phyloP scores from a whole-genome alignment of 1,140 invertebrate genomes.

The Lepidurus packardi region DNA sequence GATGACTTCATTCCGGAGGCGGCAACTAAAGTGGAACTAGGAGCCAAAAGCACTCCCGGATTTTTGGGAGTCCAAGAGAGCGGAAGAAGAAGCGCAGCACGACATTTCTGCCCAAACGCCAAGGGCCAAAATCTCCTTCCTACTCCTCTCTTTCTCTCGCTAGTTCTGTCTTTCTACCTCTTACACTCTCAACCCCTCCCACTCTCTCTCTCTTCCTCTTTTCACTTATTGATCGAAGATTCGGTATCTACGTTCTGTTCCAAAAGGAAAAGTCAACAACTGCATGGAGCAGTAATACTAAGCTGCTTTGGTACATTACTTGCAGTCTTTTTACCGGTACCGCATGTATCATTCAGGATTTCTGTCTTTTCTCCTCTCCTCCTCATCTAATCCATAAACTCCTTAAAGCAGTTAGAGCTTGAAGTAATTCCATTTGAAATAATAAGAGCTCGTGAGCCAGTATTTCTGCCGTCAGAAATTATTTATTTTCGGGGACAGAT shows the following conservation, averaged over 20 bases:
- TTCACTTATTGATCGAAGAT: conserved; percentile 11
- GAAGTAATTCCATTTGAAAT: too few species aligned
- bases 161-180: not conserved
- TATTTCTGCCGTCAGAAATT: too few species aligned
- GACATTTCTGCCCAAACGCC: not conserved
- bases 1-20: not conserved
- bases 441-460: not conserved
- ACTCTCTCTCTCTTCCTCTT: not conserved
- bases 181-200: not conserved
- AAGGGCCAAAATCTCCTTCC: not conserved
- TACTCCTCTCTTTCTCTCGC: not conserved
- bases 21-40: not conserved
- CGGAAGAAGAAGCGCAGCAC: conserved; percentile 7
- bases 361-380: not conserved
- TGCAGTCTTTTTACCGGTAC: conserved; percentile 10
- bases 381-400: not conserved
- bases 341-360: not conserved
- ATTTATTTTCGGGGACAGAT: too few species aligned
- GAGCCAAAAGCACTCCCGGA: not conserved
- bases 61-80: not conserved
- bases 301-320: not conserved
- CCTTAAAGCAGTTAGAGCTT: too few species aligned
- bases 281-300: not conserved
- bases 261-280: not conserved
- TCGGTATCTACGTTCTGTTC: not conserved